Percentiles rank a stretch among this genome's conserved stretches.
Conservation (phyloP, 2,797 vertebrate genomes). For the Myotis vivesi region DNA sequence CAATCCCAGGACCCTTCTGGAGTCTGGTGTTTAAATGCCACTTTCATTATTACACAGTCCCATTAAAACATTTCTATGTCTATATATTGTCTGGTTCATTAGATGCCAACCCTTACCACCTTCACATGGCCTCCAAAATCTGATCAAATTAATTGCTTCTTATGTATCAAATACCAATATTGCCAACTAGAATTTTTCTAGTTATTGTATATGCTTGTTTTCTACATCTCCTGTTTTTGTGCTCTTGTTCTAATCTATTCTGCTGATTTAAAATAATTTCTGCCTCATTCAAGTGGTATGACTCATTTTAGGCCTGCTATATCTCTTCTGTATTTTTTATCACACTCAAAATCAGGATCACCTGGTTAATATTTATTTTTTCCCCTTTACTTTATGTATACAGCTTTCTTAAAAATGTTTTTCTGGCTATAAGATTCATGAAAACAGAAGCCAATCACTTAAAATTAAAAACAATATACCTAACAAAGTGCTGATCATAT, state of each 20-base stretch:
- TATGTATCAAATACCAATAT: not conserved
- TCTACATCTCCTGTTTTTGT: not conserved
- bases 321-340: not conserved
- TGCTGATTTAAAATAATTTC: not conserved
- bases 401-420: not conserved
- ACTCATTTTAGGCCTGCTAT: not conserved
- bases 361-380: not conserved
- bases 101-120: not conserved
- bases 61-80: not conserved
- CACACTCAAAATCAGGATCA: not conserved
- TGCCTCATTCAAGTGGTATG: not conserved
- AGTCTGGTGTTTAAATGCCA: not conserved
- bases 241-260: not conserved
- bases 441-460: not conserved
- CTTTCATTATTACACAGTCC: not conserved
- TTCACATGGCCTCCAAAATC: not conserved
- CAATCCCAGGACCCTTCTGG: not conserved
- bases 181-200: not conserved
- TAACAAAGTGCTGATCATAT: not conserved
- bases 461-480: not conserved
- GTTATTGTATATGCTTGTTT: not conserved
- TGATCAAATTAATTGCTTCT: not conserved
- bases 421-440: not conserved
- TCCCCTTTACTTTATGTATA: not conserved
- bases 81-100: not conserved